These are phyloP conservation scores for Thymelicus acteon DNA, from an alignment of 2,888 invertebrate genomes.

Conservation along the genomic window DNA sequence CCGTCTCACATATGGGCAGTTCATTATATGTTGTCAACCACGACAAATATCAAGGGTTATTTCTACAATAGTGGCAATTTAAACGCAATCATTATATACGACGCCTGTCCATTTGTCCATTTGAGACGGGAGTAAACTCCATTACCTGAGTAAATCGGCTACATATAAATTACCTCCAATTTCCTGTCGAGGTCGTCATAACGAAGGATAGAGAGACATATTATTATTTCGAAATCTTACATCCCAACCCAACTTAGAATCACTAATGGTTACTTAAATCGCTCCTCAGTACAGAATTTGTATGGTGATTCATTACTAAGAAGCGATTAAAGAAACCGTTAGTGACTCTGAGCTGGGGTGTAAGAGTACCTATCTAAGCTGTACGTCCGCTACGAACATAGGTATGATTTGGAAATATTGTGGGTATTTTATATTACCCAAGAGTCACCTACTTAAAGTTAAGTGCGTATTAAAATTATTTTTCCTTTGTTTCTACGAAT, in stretches of 20 bases:
- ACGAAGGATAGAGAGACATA: conserved; percentile 20
- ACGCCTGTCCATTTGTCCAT: conserved; percentile 53
- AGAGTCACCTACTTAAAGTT: too few species aligned
- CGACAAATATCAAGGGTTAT: conserved; percentile 47
- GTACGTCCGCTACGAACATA: neutral
- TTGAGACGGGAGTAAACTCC: conserved; percentile 58
- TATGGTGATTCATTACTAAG: too few species aligned
- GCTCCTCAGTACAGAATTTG: too few species aligned
- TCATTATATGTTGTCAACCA: conserved; percentile 25
- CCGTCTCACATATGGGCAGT: neutral
- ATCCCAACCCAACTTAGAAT: too few species aligned
- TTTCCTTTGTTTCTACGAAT: too few species aligned
- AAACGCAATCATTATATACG: conserved; percentile 68
- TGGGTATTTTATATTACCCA: too few species aligned
- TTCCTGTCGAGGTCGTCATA: conserved; percentile 58
- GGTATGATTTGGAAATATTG: too few species aligned
- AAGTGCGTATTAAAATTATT: too few species aligned
- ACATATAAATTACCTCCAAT: conserved; percentile 69
- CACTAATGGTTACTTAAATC: too few species aligned
- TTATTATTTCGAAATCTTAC: conserved; percentile 55
- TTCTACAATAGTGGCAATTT: conserved; percentile 65
- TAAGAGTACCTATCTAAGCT: too few species aligned
- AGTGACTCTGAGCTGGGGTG: too few species aligned
- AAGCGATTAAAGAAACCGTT: too few species aligned
- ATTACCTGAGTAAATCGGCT: conserved; percentile 66